Base-by-base conservation (phyloP, 37 sponge, comb jelly and placozoan genomes). In the Tethya wilhelma region DNA sequence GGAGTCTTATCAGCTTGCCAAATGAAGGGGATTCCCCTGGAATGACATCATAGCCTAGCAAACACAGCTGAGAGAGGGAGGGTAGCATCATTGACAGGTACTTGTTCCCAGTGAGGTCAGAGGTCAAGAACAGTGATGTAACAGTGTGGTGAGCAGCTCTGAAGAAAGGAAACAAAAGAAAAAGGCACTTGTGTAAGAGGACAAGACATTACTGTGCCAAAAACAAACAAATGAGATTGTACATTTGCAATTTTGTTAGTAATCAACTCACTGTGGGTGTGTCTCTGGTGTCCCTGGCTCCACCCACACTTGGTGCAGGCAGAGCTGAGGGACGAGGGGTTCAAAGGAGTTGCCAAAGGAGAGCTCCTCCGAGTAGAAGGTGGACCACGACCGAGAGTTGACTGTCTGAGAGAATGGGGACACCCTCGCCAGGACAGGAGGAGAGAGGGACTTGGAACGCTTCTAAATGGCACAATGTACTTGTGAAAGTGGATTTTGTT, bases 301-400 rank as follows among this genome's bases (percentile, higher is more conserved):
- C 49, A 25, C 7, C 90, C 90, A 89, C 34, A 90, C 55, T 31
- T 31, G 69, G 17, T 81, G 81, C 38, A 90, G 38, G 72, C 91
- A 90, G 34, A 62, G 53, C 55, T 90, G 86, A 32, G 91, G 91
- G 32, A 90, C 28, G 0, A 90, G 75, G 2, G 90, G 86, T 31
- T 90, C 86, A 1, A 77, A 68, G 4, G 39, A 56, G 26, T 62
- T 60, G 0, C 86, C 86, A 59, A 90, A 71, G 25, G 87, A 81
- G 19, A 79, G 2, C 65, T 81, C 87, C 53, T 85, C 91, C 6
- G 84, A 82, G 84, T 80, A 91, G 44, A 86, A 73, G 55, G 91
- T 86, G 41, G 83, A 83, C 87, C 87, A 86, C 22, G 91, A 86
- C 28, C 71, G 80, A 25, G 86, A 84, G 73, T 85, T 71, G 64